Percentiles rank a stretch among this genome's conserved stretches.
Conservation (phyloP, 2,888 invertebrate species). For the Uropetala carovei region DNA sequence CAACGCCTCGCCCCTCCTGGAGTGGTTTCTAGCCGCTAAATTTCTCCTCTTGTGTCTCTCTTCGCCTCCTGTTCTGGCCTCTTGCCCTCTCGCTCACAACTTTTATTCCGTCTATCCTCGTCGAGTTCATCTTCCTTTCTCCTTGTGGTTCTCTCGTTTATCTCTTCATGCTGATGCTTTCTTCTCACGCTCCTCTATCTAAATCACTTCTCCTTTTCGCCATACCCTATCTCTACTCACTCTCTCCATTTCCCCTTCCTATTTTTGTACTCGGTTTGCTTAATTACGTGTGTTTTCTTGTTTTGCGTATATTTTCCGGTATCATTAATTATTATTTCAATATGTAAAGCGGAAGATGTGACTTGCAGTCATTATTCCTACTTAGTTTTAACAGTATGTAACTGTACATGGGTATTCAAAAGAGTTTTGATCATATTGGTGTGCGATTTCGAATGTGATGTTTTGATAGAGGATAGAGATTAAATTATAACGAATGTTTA, state of each 20-base stretch:
- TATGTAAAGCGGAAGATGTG: too few relatives aligned
- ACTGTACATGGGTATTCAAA: too few relatives aligned
- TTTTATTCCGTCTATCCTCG: background rate
- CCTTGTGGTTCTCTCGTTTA: background rate
- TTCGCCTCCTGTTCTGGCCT: background rate
- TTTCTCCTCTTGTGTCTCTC: background rate
- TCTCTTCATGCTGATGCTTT: background rate
- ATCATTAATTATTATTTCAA: too few relatives aligned
- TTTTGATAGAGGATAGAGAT: too few relatives aligned
- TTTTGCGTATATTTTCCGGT: too few relatives aligned
- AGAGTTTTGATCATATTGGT: too few relatives aligned
- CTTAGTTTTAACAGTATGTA: too few relatives aligned
- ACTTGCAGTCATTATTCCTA: too few relatives aligned
- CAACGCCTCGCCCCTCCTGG: background rate
- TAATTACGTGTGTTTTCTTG: too few relatives aligned
- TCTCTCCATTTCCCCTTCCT: background rate
- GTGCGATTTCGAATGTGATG: too few relatives aligned
- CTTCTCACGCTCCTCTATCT: background rate
- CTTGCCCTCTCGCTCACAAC: background rate
- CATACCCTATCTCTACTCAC: background rate
- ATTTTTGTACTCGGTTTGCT: background rate
- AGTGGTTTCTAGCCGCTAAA: constrained; percentile 10
- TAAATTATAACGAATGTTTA: too few relatives aligned
- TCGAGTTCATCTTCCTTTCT: background rate
- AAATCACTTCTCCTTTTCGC: background rate